Percentiles rank a stretch among this genome's conserved stretches.
phyloP scores from a whole-genome alignment of 1,140 invertebrate species.

The Aphaenogaster ashmeadi region DNA sequence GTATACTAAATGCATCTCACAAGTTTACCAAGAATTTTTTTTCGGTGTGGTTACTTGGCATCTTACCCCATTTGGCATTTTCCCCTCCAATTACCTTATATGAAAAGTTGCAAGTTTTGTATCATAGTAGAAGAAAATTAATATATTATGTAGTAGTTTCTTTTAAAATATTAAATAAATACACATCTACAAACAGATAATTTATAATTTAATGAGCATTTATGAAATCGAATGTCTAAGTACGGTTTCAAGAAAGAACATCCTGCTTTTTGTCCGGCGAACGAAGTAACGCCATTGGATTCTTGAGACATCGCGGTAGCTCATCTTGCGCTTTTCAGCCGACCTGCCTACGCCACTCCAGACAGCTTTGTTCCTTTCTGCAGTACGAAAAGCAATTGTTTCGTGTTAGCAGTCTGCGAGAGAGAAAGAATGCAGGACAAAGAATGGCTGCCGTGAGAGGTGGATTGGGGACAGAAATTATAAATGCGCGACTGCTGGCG shows the following conservation, averaged over 20 bases:
- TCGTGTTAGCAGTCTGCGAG: slow-evolving; percentile 71
- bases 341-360: slow-evolving; percentile 63
- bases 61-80: no score
- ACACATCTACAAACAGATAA: background rate
- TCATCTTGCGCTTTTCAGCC: slow-evolving; percentile 75
- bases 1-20: no score
- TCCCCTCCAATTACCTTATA: no score
- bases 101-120: background rate
- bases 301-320: slow-evolving; percentile 71
- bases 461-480: slow-evolving; percentile 72
- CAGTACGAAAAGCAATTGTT: slow-evolving; percentile 78
- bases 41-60: no score
- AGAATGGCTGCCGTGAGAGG: slow-evolving; percentile 8
- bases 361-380: slow-evolving; percentile 76
- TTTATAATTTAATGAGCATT: slow-evolving; percentile 21
- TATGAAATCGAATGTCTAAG: background rate
- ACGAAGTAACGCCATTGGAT: slow-evolving; percentile 64
- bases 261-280: slow-evolving; percentile 26
- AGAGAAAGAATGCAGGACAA: slow-evolving; percentile 43
- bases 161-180: slow-evolving; percentile 2
- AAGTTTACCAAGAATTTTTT: no score
- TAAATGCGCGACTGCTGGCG: slow-evolving; percentile 79
- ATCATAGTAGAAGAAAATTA: background rate
- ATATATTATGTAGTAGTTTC: background rate
- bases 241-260: background rate